Conservation (phyloP, 2,888 invertebrate species). For the Meteorus colon region DNA sequence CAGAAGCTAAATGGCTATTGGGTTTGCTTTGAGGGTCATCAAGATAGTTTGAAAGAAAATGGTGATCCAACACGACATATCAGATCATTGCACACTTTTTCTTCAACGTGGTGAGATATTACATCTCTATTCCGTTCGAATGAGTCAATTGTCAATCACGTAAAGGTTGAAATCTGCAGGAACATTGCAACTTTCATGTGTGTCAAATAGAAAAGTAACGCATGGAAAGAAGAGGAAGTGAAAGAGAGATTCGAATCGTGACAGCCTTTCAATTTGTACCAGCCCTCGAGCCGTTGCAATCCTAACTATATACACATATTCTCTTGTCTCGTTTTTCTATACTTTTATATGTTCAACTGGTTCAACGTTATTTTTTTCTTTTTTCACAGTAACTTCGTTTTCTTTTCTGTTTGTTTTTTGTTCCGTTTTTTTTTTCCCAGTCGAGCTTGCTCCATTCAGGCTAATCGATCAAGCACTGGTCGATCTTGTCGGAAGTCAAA, state of each 20-base stretch:
- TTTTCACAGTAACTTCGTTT: neutral
- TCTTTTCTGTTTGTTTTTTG: neutral
- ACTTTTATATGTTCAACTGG: neutral
- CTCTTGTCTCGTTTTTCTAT: neutral
- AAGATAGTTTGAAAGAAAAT: too few relatives aligned
- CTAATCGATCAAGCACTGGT: neutral
- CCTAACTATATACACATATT: neutral
- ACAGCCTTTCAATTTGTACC: conserved; percentile 2
- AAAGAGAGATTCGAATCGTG: neutral
- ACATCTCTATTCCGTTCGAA: too few relatives aligned
- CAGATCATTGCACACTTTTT: too few relatives aligned
- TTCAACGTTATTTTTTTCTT: neutral
- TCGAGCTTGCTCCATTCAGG: neutral
- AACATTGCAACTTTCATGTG: too few relatives aligned
- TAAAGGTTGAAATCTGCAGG: too few relatives aligned
- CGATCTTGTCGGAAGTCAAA: neutral
- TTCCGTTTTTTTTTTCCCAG: neutral
- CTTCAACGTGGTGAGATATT: too few relatives aligned
- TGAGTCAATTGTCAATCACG: too few relatives aligned
- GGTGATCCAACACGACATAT: too few relatives aligned
- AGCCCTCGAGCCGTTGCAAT: neutral
- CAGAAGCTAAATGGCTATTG: too few relatives aligned
- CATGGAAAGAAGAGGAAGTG: neutral
- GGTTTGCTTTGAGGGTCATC: too few relatives aligned
- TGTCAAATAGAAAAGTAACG: neutral